A percentile compares a stretch with the other conserved stretches of the same genome.
These are phyloP conservation scores for Acanthopleura granulata DNA, from an alignment of 2,888 invertebrate genomes.

Conservation along the genomic window DNA sequence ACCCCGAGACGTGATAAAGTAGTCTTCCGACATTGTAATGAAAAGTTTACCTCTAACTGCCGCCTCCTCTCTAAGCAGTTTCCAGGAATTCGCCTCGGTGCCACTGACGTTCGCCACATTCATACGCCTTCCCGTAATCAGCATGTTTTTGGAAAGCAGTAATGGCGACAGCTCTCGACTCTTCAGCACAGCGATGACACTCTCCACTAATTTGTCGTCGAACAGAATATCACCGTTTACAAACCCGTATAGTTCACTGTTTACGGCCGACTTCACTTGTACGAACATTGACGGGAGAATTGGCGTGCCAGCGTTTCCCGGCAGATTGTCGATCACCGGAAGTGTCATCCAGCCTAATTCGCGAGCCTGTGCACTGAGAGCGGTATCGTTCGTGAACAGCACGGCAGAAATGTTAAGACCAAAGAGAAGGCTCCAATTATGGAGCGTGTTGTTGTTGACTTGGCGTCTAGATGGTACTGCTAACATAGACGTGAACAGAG, in stretches of 20 bases:
- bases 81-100: conserved; percentile 36
- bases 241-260: conserved; percentile 51
- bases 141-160: conserved; percentile 32
- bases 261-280: conserved; percentile 43
- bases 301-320: conserved; percentile 40
- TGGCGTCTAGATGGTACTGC: neutral
- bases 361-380: neutral
- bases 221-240: conserved; percentile 58
- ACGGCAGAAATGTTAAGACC: neutral
- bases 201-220: conserved; percentile 41
- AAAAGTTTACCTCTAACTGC: conserved; percentile 46
- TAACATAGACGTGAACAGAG: no score
- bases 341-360: conserved; percentile 41
- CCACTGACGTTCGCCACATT: conserved; percentile 47
- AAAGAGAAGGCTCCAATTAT: neutral
- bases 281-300: conserved; percentile 55
- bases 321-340: conserved; percentile 38
- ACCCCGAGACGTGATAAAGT: conserved; percentile 49
- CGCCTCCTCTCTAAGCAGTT: conserved; percentile 34
- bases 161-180: conserved; percentile 19
- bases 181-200: conserved; percentile 32
- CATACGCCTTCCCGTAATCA: conserved; percentile 44
- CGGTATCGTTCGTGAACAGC: neutral
- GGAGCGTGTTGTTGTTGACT: neutral
- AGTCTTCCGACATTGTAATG: conserved; percentile 52